These are phyloP conservation scores for Dioctria rufipes DNA, from an alignment of 2,888 invertebrate species.

Conservation along the genomic window DNA sequence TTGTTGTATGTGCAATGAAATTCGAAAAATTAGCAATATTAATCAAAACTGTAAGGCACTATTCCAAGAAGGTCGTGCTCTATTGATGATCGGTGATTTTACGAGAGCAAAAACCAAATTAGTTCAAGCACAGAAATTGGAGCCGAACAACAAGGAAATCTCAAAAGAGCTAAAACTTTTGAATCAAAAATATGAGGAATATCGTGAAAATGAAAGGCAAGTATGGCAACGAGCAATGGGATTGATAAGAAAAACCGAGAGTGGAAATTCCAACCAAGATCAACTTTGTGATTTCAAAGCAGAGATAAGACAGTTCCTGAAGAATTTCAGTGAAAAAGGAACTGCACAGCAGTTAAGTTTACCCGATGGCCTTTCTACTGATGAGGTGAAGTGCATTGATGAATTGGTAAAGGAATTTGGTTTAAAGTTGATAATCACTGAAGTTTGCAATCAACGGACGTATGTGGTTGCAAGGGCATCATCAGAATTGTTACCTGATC, in stretches of 20 bases:
- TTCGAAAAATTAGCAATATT: slow-evolving; percentile 72
- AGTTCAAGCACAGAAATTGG: slow-evolving; percentile 73
- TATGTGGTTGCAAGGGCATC: slow-evolving; percentile 24
- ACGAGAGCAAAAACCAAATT: slow-evolving; percentile 74
- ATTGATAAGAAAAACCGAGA: slow-evolving; percentile 61
- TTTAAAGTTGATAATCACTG: neutral
- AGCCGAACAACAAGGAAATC: slow-evolving; percentile 74
- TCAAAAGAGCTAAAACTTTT: slow-evolving; percentile 73
- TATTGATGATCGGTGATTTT: slow-evolving; percentile 76
- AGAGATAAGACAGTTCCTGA: slow-evolving; percentile 72
- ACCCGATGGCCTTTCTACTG: slow-evolving; percentile 66
- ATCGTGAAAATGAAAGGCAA: slow-evolving; percentile 66
- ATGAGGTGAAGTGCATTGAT: slow-evolving; percentile 50
- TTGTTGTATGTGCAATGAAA: slow-evolving; percentile 76
- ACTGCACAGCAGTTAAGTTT: slow-evolving; percentile 70
- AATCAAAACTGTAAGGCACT: slow-evolving; percentile 77
- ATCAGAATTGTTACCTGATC: no score
- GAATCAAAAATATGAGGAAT: slow-evolving; percentile 70
- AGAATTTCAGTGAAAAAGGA: slow-evolving; percentile 71
- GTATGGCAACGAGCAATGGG: slow-evolving; percentile 70
- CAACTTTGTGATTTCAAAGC: slow-evolving; percentile 63
- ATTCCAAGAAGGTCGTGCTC: slow-evolving; percentile 80
- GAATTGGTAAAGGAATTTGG: slow-evolving; percentile 26
- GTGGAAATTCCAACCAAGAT: slow-evolving; percentile 20
- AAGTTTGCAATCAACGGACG: neutral